These are phyloP conservation scores for Epistrophella euchroma DNA, from an alignment of 2,888 invertebrate genomes.

Conservation along the genomic window DNA sequence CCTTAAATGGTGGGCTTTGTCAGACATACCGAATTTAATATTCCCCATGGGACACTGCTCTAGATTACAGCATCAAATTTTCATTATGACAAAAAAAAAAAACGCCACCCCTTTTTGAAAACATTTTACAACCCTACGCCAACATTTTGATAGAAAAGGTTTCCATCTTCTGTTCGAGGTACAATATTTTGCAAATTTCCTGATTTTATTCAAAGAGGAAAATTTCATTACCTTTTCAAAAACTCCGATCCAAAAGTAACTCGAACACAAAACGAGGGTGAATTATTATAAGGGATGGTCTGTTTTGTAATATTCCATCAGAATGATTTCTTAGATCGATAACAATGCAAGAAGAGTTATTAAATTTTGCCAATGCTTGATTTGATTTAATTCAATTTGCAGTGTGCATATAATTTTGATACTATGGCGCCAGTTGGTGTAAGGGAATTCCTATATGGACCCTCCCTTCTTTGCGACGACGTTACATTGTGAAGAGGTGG, in stretches of 20 bases:
- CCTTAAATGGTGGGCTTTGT: slow-evolving; percentile 41
- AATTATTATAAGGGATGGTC: slow-evolving; percentile 29
- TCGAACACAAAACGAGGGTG: slow-evolving; percentile 48
- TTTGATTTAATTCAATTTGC: slow-evolving; percentile 74
- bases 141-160: slow-evolving; percentile 34
- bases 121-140: slow-evolving; percentile 41
- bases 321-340: slow-evolving; percentile 57
- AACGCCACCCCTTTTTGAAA: slow-evolving; percentile 52
- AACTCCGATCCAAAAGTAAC: slow-evolving; percentile 26
- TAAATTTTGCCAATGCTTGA: slow-evolving; percentile 72
- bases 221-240: slow-evolving; percentile 65
- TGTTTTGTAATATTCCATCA: neutral
- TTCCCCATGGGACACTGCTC: slow-evolving; percentile 61
- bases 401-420: slow-evolving; percentile 53
- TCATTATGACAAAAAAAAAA: slow-evolving; percentile 32
- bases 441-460: slow-evolving; percentile 51
- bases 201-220: slow-evolving; percentile 57
- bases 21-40: slow-evolving; percentile 48
- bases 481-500: slow-evolving; percentile 2
- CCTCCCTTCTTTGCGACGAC: neutral
- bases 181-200: slow-evolving; percentile 70
- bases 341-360: slow-evolving; percentile 72
- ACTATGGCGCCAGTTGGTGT: slow-evolving; percentile 53
- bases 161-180: slow-evolving; percentile 30
- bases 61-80: slow-evolving; percentile 40